phyloP scores from a whole-genome alignment of 1,140 invertebrate genomes.

The Contarinia nasturtii region DNA sequence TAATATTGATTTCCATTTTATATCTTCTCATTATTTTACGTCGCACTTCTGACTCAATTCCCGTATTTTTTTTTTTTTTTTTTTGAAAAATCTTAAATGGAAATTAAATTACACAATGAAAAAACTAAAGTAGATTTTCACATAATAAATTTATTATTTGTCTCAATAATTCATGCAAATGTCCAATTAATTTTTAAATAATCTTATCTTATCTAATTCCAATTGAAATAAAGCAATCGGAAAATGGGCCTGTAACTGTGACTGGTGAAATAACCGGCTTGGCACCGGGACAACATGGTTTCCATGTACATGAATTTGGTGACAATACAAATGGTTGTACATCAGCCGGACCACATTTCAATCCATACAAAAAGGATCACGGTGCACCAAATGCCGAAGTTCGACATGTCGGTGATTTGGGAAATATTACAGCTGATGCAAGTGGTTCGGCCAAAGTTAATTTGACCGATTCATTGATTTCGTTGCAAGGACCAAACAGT shows the following conservation, averaged over 20 bases:
- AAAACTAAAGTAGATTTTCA: no score
- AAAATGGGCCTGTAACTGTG: conserved; percentile 35
- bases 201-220: neutral
- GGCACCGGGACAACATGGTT: conserved; percentile 52
- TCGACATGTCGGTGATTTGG: conserved; percentile 82
- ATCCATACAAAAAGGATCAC: conserved; percentile 70
- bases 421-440: conserved; percentile 59
- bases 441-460: conserved; percentile 57
- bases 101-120: neutral
- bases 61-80: neutral
- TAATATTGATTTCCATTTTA: neutral
- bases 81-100: neutral
- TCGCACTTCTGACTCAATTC: neutral
- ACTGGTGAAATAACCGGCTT: conserved; percentile 53
- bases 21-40: neutral
- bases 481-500: conserved; percentile 51
- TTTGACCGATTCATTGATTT: conserved; percentile 53
- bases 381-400: conserved; percentile 54
- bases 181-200: neutral
- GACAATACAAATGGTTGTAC: conserved; percentile 93
- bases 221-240: conserved; percentile 3
- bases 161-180: neutral
- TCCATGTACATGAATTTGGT: conserved; percentile 95
- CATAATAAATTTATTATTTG: neutral
- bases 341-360: conserved; percentile 90